phyloP scores from a whole-genome alignment of 2,113 vertebrate genomes.

The Micronisus gabar region DNA sequence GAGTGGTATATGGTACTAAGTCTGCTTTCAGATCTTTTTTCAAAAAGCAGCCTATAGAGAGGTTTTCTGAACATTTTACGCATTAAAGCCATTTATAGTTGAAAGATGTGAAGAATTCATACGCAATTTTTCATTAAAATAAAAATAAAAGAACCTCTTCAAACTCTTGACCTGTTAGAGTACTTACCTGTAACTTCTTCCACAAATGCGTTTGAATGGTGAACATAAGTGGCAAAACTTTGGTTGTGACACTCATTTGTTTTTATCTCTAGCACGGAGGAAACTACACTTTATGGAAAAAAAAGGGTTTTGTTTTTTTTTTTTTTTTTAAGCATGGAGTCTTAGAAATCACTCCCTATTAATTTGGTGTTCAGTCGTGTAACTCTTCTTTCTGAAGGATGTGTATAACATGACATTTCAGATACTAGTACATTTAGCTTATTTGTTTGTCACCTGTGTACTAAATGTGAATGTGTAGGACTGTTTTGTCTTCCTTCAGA shows the following conservation, averaged over 20 bases:
- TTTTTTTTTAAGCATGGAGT: neutral
- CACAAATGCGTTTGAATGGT: neutral
- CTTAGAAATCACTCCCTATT: neutral
- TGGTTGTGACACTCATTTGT: neutral
- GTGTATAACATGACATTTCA: neutral
- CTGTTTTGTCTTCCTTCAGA: constrained; percentile 38
- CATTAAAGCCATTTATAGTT: neutral
- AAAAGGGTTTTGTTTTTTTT: neutral
- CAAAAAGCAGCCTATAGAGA: neutral
- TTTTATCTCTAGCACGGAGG: neutral
- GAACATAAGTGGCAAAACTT: neutral
- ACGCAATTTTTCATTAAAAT: neutral
- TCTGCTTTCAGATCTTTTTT: neutral
- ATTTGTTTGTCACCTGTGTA: neutral
- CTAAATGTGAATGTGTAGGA: neutral
- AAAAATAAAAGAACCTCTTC: neutral
- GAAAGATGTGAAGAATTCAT: neutral
- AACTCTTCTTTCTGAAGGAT: neutral
- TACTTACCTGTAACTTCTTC: neutral
- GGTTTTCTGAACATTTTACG: neutral
- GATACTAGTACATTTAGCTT: neutral
- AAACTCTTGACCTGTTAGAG: neutral
- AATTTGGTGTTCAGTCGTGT: neutral
- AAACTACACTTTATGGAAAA: neutral
- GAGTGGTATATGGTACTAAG: neutral